Evolutionary conservation across 2,888 invertebrate genomes (phyloP).

Genomic region (Azorinus chamasolen): DNA sequence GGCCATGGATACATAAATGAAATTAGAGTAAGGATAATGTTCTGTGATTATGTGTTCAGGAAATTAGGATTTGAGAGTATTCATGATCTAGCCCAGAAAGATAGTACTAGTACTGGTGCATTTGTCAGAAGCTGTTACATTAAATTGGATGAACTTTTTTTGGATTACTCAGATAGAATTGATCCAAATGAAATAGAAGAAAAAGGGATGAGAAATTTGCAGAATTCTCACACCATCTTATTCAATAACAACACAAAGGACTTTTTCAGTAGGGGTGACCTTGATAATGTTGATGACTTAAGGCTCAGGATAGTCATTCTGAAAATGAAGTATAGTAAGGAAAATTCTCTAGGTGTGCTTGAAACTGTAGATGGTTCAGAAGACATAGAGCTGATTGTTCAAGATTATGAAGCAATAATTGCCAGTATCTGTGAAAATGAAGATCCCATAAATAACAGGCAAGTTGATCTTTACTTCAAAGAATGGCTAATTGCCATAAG

Average conservation of each 20-base stretch:
- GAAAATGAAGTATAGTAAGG: constrained; percentile 29
- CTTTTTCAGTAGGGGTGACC: too few relatives aligned
- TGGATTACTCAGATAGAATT: constrained; percentile 17
- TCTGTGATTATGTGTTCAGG: constrained; percentile 8
- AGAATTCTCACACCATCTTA: constrained; percentile 10
- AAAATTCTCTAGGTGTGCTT: constrained; percentile 9
- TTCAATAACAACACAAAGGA: constrained; percentile 12
- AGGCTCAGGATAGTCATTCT: constrained; percentile 30
- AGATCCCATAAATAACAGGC: neutral
- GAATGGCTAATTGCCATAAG: constrained; percentile 64
- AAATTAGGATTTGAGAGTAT: constrained; percentile 3
- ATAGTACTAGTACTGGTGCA: neutral
- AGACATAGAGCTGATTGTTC: constrained; percentile 24
- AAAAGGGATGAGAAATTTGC: neutral
- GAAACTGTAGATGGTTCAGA: constrained; percentile 8
- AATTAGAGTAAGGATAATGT: constrained; percentile 25
- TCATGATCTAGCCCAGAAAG: neutral
- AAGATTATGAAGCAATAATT: constrained; percentile 29
- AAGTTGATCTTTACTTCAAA: constrained; percentile 48
- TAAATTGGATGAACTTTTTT: constrained; percentile 16
- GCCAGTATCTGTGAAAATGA: neutral
- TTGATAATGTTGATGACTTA: constrained; percentile 6
- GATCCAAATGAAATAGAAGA: constrained; percentile 29
- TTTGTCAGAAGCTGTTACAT: constrained; percentile 12
- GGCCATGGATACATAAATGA: constrained; percentile 27